Evolutionary conservation across 2,888 invertebrate genomes (phyloP).

Genomic region (Exephanes ischioxanthus): DNA sequence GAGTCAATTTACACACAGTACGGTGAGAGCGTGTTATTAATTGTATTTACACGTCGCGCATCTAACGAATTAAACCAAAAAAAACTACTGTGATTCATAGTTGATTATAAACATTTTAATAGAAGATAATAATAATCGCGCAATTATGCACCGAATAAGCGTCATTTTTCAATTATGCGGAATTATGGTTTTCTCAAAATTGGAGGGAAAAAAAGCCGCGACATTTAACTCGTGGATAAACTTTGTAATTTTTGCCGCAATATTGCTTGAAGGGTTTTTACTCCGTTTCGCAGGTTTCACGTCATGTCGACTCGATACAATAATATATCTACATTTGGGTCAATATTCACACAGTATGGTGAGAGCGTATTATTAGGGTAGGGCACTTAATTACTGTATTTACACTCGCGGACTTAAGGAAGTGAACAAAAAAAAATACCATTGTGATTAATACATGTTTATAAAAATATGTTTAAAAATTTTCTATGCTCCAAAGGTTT

Average conservation of each 20-base stretch:
- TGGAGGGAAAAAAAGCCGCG: too few relatives aligned
- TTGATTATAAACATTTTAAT: not conserved
- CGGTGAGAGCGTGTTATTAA: not conserved
- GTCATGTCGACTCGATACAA: not conserved
- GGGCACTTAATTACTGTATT: not conserved
- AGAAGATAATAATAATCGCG: too few relatives aligned
- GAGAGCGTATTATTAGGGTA: not conserved
- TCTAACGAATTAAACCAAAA: not conserved
- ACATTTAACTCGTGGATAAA: too few relatives aligned
- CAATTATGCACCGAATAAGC: too few relatives aligned
- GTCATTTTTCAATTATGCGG: too few relatives aligned
- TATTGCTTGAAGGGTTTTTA: not conserved
- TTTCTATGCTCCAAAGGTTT: too few relatives aligned
- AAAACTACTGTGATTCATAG: not conserved
- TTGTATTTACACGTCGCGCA: not conserved
- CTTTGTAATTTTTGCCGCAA: not conserved
- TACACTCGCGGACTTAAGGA: not conserved
- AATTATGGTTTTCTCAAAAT: too few relatives aligned
- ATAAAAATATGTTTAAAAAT: not conserved
- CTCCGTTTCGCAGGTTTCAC: not conserved
- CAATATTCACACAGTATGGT: slow-evolving; percentile 12
- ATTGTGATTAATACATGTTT: not conserved
- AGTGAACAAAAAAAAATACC: not conserved
- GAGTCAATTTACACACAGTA: not conserved
- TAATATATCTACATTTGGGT: not conserved